Evolutionary conservation across 2,888 invertebrate species (phyloP), one percentile per base, ranked within the genome.

Genomic region (Aethes cnicana): DNA sequence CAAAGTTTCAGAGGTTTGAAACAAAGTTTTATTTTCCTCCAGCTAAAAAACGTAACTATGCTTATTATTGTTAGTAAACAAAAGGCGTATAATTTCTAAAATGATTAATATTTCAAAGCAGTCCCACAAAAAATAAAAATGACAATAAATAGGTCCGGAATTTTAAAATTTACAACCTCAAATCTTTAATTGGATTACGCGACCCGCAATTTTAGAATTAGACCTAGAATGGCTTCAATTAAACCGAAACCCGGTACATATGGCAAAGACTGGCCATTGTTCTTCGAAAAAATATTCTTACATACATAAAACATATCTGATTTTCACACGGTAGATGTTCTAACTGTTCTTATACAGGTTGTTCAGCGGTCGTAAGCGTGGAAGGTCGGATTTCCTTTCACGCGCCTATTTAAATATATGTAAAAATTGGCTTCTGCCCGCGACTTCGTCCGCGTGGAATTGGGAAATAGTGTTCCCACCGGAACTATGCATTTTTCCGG

Each of bases 281-380:
- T 61, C 69, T 74, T 58, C 66, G 77, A 78, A 85, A 81, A 86
- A 84, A 87, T 84, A 84, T 83, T 72, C 82, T 77, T 83, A 83
- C 83, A 75, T 77, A 81, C 81, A 82, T 84, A 85, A 80, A 72
- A 77, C 72, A 64, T 88, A 89, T 89, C 88, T 71, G 88, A 89
- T 89, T 85, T 88, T 89, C 88, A 78, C 88, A 89, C 88, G 88
- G 77, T n/a, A n/a, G n/a, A n/a, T 72, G 62, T 62, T 66, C 66
- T 81, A 84, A 85, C 86, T 76, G 83, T 84, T 64, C 59, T 69
- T 64, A 54, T 78, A 87, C 80, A 81, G 83, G 70, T 56, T 78
- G 85, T 61, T 69, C 53, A 18, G 39, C 63, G 59, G 57, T 63
- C 54, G 50, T 56, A 54, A 56, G 53, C 54, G 53, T 58, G 57